A percentile compares a stretch with the other conserved stretches of the same genome.
Conservation (phyloP, 2,797 vertebrate species). For the Brachymystax lenok region DNA sequence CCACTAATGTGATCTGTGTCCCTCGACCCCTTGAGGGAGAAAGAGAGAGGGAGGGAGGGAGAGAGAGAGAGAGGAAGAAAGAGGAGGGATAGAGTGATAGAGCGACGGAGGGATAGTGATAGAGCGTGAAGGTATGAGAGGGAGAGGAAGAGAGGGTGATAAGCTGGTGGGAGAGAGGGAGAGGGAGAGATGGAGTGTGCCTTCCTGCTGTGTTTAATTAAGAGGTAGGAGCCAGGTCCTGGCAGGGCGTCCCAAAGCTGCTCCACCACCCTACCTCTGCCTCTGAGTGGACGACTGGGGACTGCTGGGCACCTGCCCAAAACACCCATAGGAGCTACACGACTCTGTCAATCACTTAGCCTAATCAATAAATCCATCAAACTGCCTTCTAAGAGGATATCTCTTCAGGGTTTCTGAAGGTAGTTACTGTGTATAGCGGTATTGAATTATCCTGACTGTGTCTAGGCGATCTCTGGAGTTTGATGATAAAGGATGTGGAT, state of each 20-base stretch:
- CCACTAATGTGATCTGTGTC: slow-evolving; percentile 54
- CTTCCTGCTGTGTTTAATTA: slow-evolving; percentile 49
- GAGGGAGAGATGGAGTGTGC: slow-evolving; percentile 15
- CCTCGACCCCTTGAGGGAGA: slow-evolving; percentile 39
- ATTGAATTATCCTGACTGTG: background rate
- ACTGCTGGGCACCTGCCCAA: background rate
- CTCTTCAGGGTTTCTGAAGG: background rate
- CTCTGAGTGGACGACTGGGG: background rate
- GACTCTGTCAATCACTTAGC: background rate
- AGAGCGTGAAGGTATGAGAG: background rate
- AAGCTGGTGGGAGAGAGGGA: background rate
- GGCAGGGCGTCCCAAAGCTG: slow-evolving; percentile 37
- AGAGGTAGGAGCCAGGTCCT: slow-evolving; percentile 36
- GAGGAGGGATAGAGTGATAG: background rate
- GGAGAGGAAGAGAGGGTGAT: slow-evolving; percentile 1
- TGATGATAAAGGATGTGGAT: background rate
- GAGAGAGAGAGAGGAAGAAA: slow-evolving; percentile 14
- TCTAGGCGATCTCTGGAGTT: background rate
- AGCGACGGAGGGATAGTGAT: background rate
- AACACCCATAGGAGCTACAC: background rate
- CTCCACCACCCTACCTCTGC: background rate
- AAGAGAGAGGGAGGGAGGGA: slow-evolving; percentile 18
- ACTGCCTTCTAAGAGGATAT: background rate
- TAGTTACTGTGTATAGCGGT: background rate
- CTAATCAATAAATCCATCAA: background rate